phyloP scores from a whole-genome alignment of 1,140 invertebrate species.

The Nilaparvata lugens region DNA sequence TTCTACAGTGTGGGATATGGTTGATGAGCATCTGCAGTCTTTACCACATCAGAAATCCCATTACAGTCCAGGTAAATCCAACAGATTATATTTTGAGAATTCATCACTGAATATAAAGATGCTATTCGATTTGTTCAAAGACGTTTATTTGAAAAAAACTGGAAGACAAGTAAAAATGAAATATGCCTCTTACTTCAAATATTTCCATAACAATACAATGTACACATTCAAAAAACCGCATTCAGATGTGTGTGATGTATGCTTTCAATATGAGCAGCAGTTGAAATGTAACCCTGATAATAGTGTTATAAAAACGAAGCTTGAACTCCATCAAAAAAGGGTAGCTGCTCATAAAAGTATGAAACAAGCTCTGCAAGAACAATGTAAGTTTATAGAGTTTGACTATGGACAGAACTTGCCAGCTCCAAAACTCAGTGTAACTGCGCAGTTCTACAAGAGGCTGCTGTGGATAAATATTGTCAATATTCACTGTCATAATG shows the following conservation, averaged over 20 bases:
- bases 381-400: conserved; percentile 13
- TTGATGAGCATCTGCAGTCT: neutral
- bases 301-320: conserved; percentile 1
- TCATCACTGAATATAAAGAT: conserved; percentile 3
- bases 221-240: conserved; percentile 9
- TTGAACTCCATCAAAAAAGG: conserved; percentile 5
- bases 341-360: neutral
- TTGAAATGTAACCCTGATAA: neutral
- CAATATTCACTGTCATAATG: conserved; percentile 14
- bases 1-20: neutral
- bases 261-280: neutral
- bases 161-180: conserved; percentile 2
- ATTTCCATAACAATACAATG: conserved; percentile 4
- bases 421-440: conserved; percentile 14
- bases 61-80: neutral
- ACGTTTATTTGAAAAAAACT: conserved; percentile 1
- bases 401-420: conserved; percentile 19
- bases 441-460: conserved; percentile 15
- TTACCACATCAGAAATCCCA: neutral
- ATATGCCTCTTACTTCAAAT: conserved; percentile 7
- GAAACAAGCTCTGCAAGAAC: neutral
- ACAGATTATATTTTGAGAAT: conserved; percentile 6
- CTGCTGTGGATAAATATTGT: conserved; percentile 13
- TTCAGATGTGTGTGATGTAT: conserved; percentile 8
- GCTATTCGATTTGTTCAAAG: conserved; percentile 3